Evolutionary conservation across 1,140 invertebrate species (phyloP).

Genomic region (Propsilocerus akamusi): DNA sequence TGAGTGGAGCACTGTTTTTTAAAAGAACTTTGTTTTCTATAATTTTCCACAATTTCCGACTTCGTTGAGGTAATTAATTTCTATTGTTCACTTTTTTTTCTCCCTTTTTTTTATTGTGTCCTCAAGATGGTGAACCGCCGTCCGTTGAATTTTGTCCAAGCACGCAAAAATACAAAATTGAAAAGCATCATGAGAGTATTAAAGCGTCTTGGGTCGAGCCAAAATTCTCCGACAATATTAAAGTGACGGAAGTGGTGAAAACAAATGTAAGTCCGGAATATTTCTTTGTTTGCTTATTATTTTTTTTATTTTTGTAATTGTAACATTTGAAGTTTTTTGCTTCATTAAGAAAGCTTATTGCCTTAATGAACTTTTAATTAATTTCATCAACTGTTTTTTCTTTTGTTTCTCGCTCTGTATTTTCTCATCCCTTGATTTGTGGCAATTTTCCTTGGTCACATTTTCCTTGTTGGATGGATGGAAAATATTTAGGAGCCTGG

Average conservation of each 20-base stretch:
- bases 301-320: not conserved
- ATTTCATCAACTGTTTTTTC: not conserved
- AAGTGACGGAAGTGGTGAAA: conserved; percentile 26
- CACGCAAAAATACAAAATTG: conserved; percentile 21
- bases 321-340: too few relatives aligned
- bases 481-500: conserved; percentile 20
- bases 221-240: conserved; percentile 35
- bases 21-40: not conserved
- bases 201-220: conserved; percentile 34
- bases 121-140: conserved; percentile 25
- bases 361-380: not conserved
- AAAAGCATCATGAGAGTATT: conserved; percentile 16
- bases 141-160: conserved; percentile 25
- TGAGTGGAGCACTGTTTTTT: conserved; percentile 10
- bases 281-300: too few relatives aligned
- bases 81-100: not conserved
- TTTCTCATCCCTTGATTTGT: not conserved
- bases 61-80: not conserved
- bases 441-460: conserved; percentile 5
- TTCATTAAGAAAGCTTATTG: not conserved
- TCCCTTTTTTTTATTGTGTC: conserved; percentile 9
- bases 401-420: not conserved
- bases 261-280: conserved; percentile 25
- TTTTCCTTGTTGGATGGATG: conserved; percentile 8
- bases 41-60: not conserved